Conservation (phyloP, 2,113 vertebrate species). For the Camelus bactrianus region DNA sequence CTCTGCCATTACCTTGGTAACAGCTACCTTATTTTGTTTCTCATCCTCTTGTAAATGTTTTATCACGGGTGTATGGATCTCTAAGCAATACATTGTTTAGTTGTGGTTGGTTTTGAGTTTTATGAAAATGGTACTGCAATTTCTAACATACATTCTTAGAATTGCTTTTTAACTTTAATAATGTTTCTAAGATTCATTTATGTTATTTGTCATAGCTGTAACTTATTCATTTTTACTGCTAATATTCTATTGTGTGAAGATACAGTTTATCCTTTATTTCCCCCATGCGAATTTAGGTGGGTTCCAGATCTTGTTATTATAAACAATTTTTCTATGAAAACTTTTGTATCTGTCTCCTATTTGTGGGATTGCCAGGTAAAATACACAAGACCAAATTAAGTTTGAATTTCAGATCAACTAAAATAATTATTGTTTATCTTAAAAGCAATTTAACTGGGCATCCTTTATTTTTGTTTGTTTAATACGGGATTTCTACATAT, state of each 20-base stretch:
- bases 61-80: not conserved
- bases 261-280: conserved; percentile 1
- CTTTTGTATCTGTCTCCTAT: not conserved
- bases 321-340: not conserved
- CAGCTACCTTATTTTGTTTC: not conserved
- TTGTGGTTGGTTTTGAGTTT: conserved; percentile 1
- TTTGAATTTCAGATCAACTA: conserved; percentile 6
- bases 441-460: not conserved
- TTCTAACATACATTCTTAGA: not conserved
- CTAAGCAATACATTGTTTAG: not conserved
- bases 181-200: not conserved
- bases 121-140: not conserved
- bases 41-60: not conserved
- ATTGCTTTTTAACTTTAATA: conserved; percentile 19
- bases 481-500: not conserved
- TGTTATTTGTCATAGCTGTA: not conserved
- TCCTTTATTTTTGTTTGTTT: not conserved
- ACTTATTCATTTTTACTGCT: conserved; percentile 18
- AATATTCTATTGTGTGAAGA: not conserved
- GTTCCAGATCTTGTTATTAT: not conserved
- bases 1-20: not conserved
- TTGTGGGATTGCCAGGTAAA: conserved; percentile 26
- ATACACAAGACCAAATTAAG: not conserved
- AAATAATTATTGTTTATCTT: not conserved
- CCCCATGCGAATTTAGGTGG: not conserved